These are phyloP conservation scores for Helogale parvula DNA, from an alignment of 2,113 vertebrate species.

Conservation along the genomic window DNA sequence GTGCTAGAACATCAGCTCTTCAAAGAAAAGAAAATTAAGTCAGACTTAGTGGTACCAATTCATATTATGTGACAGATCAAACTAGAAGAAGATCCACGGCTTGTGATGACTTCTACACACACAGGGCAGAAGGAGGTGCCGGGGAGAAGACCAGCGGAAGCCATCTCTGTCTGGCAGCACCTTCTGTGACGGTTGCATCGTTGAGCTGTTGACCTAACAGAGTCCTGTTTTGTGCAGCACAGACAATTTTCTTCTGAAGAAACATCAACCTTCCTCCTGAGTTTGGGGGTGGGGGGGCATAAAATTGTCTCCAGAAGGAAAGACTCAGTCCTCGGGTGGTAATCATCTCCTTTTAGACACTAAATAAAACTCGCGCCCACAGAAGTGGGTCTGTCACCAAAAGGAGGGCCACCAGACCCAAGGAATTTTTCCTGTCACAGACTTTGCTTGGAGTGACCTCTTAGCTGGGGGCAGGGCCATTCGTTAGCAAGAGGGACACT, in stretches of 20 bases:
- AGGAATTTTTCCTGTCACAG: not conserved
- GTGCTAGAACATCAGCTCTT: not conserved
- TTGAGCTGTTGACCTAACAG: not conserved
- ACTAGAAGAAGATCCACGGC: not conserved
- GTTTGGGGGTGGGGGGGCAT: not conserved
- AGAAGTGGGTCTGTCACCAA: no score
- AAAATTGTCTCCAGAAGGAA: not conserved
- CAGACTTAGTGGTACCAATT: not conserved
- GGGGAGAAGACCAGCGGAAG: no score
- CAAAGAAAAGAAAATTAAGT: not conserved
- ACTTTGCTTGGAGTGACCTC: not conserved
- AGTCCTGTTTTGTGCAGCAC: not conserved
- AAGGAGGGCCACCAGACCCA: not conserved
- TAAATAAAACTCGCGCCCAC: not conserved
- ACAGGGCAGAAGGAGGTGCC: fast-evolving
- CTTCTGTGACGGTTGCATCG: not conserved
- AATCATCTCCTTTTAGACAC: not conserved
- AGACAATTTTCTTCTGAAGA: not conserved
- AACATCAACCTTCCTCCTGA: not conserved
- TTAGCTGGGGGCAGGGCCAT: not conserved
- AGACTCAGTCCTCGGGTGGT: not conserved
- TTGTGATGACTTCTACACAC: not conserved
- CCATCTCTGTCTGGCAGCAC: no score
- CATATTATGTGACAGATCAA: not conserved
- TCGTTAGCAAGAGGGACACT: not conserved